These are phyloP conservation scores for Antheraea yamamai DNA, from an alignment of 2,888 invertebrate genomes.

Conservation along the genomic window DNA sequence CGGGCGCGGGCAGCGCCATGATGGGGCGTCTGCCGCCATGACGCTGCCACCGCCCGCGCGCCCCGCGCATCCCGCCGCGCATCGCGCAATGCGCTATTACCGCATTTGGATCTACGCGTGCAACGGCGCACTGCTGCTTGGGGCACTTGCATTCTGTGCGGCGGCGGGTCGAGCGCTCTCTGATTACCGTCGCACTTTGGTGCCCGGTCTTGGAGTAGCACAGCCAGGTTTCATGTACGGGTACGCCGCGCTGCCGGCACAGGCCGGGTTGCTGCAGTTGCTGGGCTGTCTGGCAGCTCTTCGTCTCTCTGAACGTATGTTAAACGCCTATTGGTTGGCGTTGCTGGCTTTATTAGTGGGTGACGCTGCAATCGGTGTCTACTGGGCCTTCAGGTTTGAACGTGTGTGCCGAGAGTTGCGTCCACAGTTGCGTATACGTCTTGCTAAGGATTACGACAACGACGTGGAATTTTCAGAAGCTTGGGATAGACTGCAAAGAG, in stretches of 20 bases:
- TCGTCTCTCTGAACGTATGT: constrained; percentile 89
- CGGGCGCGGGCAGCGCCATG: constrained; percentile 81
- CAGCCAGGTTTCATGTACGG: constrained; percentile 93
- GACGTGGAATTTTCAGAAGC: constrained; percentile 88
- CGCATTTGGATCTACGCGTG: constrained; percentile 96
- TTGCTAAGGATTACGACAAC: constrained; percentile 87
- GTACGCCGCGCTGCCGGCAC: constrained; percentile 90
- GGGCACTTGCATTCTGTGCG: constrained; percentile 90
- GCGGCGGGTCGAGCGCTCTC: constrained; percentile 88
- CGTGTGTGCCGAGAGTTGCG: constrained; percentile 88
- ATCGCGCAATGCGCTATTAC: constrained; percentile 88
- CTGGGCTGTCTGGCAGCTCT: constrained; percentile 92
- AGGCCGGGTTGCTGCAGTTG: constrained; percentile 86
- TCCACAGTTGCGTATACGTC: constrained; percentile 84
- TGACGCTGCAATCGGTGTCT: constrained; percentile 91
- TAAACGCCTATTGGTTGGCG: constrained; percentile 92
- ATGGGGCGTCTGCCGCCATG: constrained; percentile 82
- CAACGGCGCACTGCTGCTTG: constrained; percentile 92
- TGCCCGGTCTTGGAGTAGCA: constrained; percentile 88
- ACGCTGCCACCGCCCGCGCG: constrained; percentile 83
- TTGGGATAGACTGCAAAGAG: constrained; percentile 89
- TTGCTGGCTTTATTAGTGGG: constrained; percentile 90
- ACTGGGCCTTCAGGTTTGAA: constrained; percentile 92
- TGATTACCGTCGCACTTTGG: constrained; percentile 87
- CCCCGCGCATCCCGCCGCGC: constrained; percentile 80